These are phyloP conservation scores for Urosaurus nigricauda DNA, from an alignment of 2,797 vertebrate species.

Conservation along the genomic window DNA sequence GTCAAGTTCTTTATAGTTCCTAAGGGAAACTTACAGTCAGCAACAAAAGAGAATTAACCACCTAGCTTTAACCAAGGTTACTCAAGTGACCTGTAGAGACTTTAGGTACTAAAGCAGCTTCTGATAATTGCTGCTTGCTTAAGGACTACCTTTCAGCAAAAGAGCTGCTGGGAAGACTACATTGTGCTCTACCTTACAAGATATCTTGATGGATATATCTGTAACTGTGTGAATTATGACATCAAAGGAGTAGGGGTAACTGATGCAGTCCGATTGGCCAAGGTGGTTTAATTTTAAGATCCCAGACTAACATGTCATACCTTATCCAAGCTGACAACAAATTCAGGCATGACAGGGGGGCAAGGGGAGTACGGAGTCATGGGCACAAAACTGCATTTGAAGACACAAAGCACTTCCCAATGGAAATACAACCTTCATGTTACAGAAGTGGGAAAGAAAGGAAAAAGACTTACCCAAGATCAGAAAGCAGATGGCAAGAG, in stretches of 20 bases:
- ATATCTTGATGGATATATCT: background rate
- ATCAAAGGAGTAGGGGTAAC: slow-evolving; percentile 19
- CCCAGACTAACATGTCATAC: background rate
- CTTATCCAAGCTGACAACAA: background rate
- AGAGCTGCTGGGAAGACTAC: background rate
- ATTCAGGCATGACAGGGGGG: background rate
- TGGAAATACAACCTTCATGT: background rate
- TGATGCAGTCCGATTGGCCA: slow-evolving; percentile 25
- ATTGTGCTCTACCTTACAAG: background rate
- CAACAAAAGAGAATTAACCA: background rate
- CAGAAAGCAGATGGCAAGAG: slow-evolving; percentile 2
- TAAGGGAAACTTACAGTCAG: background rate
- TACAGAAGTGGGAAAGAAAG: background rate
- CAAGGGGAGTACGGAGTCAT: background rate
- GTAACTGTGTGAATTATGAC: slow-evolving; percentile 33
- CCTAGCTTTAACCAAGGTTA: background rate
- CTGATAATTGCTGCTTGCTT: background rate
- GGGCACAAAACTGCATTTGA: background rate
- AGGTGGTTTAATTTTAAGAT: slow-evolving; percentile 3
- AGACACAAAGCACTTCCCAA: background rate
- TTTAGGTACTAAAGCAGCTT: background rate
- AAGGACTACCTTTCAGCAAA: background rate
- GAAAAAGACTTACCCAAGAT: background rate
- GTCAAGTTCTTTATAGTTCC: background rate
- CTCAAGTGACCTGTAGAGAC: background rate